Conservation (phyloP, 2,113 vertebrate species). For the Hippocampus abdominalis region DNA sequence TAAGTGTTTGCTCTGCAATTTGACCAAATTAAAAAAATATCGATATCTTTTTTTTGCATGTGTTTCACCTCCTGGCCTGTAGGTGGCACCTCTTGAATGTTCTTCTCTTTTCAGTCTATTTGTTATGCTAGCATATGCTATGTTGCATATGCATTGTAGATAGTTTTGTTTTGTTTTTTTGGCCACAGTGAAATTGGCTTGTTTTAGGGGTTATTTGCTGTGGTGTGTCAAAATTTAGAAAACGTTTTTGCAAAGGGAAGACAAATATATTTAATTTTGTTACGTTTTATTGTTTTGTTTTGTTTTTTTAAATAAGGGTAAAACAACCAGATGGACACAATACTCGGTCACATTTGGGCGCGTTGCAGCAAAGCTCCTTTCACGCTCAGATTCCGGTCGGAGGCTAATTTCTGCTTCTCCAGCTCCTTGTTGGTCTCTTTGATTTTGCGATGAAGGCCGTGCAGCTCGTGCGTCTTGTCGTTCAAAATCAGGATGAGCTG, state of each 20-base stretch:
- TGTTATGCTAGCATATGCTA: neutral
- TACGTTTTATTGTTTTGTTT: neutral
- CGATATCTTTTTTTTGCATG: neutral
- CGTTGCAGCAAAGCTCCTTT: neutral
- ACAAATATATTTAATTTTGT: no score
- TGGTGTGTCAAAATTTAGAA: no score
- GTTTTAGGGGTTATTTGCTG: no score
- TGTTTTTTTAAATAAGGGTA: no score
- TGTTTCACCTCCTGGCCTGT: neutral
- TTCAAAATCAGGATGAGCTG: slow-evolving; percentile 1
- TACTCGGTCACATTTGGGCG: neutral
- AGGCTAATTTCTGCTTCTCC: neutral
- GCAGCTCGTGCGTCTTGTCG: slow-evolving; percentile 4
- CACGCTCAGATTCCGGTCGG: neutral
- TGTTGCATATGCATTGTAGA: no score
- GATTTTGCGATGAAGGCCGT: neutral
- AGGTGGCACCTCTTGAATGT: neutral
- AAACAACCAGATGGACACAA: neutral
- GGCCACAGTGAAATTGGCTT: no score
- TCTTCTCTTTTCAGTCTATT: neutral
- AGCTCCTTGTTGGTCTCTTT: neutral
- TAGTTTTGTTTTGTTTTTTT: no score
- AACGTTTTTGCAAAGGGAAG: no score
- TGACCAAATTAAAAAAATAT: slow-evolving; percentile 54
- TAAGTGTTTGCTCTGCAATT: slow-evolving; percentile 30